Base-by-base conservation (phyloP, 2,888 invertebrate species). In the Bellardia bayeri region DNA sequence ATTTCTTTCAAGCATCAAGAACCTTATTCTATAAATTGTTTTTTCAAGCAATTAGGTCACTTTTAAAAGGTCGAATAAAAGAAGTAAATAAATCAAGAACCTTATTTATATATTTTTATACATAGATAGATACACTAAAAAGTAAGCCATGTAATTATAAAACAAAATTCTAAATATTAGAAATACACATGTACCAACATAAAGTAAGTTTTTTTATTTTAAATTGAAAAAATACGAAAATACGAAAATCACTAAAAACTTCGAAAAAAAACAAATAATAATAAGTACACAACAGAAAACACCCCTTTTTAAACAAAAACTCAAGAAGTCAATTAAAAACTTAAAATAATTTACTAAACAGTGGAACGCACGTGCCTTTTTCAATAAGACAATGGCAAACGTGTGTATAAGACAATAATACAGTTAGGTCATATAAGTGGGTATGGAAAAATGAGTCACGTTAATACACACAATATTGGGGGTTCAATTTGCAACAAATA, bases 291-390 rank as follows among this genome's bases (percentile, higher is more conserved):
- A 30, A 11, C 1, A 33, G 2, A 75, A 69, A 82, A 61, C 42
- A 69, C 61, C 54, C 76, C 69, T 76, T 69, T 76, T 64, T 16
- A 11, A 7, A 42, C 13, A 45, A 45, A 58, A 49, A 49, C n/a
- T 8, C 14, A 64, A 37, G 16, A 82, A 76, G 51, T 61, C 16
- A 69, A 68, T 75, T 75, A 40, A 68, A 66, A 75, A 45, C 51
- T 61, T 40, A 7, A 2, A 82, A 75, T 45, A 58, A 49, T 58
- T 14, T n/a, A 4, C 13, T 33, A 45, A 49, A 68, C 58, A 75
- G 68, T 40, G 6, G n/a, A 40, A 42, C n/a, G 11, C 82, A 82
- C 82, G 75, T 76, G 75, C 51, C 68, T 61, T 16, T 58, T 51
- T 37, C 1, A 81, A 54, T 6, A 13, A 56, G 7, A 58, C 56